Evolutionary conservation across 2,113 vertebrate genomes (phyloP).

Genomic region (Gobius niger): DNA sequence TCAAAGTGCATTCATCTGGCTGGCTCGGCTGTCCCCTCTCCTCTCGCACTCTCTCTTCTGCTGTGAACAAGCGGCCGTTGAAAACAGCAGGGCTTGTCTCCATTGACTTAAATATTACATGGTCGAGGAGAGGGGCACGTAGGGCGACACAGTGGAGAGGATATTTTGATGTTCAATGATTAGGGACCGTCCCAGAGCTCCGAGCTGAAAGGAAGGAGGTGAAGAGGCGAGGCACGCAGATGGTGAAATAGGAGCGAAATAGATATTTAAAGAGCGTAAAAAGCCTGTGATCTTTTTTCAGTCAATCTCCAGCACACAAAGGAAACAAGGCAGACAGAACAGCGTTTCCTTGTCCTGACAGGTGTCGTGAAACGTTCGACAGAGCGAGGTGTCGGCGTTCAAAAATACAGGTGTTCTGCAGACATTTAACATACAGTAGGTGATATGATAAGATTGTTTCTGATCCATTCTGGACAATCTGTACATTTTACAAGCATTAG

Average conservation of each 20-base stretch:
- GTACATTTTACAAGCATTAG: background rate
- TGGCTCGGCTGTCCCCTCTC: constrained; percentile 45
- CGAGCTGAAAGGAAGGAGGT: constrained; percentile 26
- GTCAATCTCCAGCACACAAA: constrained; percentile 15
- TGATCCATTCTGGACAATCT: no score
- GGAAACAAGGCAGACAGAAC: constrained; percentile 42
- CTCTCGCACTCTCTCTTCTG: constrained; percentile 10
- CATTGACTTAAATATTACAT: constrained; percentile 61
- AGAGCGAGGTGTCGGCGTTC: constrained; percentile 30
- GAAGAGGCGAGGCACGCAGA: constrained; percentile 19
- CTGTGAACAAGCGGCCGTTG: constrained; percentile 34
- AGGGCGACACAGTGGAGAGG: constrained; percentile 36
- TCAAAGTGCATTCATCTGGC: constrained; percentile 66
- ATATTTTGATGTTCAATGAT: constrained; percentile 54
- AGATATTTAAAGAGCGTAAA: constrained; percentile 16
- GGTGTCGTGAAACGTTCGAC: constrained; percentile 58
- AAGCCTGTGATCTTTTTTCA: constrained; percentile 40
- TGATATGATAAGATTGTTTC: no score
- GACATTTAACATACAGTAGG: constrained; percentile 4
- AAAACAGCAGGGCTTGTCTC: constrained; percentile 48
- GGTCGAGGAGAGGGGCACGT: constrained; percentile 53
- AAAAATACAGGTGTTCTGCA: constrained; percentile 24
- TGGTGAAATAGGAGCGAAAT: constrained; percentile 25
- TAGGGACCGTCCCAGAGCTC: constrained; percentile 46
- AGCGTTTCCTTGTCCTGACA: constrained; percentile 54